Base-by-base conservation (phyloP, 2,113 vertebrate genomes). In the Erythrolamprus reginae region DNA sequence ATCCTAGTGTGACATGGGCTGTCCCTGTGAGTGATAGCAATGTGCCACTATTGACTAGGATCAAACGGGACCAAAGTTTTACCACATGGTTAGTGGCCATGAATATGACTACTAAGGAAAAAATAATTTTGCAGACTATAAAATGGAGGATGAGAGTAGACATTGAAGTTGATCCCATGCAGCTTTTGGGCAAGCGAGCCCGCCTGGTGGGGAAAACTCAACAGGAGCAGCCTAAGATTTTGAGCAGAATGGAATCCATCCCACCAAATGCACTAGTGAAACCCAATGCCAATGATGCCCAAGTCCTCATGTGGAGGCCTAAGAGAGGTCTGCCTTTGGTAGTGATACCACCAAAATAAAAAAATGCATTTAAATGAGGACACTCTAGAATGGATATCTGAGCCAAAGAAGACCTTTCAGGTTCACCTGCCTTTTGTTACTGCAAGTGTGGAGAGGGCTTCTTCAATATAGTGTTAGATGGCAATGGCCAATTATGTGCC, bases 71-170 rank as follows among this genome's bases (percentile, higher is more conserved):
- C 97, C 99, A 99, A 96, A 99, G 99, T 95, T 99, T 99, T 96
- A 99, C 98, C 85, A 99, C 99, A 0, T 99, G 99, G 99, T 97
- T 99, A 89, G 99, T 99, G 95, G 99, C 99, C 50, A 98, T 99
- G 96, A 99, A 99, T 93, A 97, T 98, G 23, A 98, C 97, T 91
- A 99, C 98, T 2, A 98, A 98, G 95, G 99, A 99, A 95, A 99
- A 98, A 96, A 99, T 99, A 95, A 97, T 99, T 92, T 96, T 99
- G 93, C 99, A 99, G 97, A 99, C 99, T 89, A 98, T 99, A 94
- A 99, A 99, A 96, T 99, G 99, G 99, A 97, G 98, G 93, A 99
- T 99, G 99, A 97, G 98, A 88, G 99, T 99, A 85, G 98, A 99
- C 94, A 98, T 99, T 42, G 96, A 98, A 33, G 98, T 99, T 33